phyloP scores from a whole-genome alignment of 2,888 invertebrate genomes.

The Bellardia bayeri region DNA sequence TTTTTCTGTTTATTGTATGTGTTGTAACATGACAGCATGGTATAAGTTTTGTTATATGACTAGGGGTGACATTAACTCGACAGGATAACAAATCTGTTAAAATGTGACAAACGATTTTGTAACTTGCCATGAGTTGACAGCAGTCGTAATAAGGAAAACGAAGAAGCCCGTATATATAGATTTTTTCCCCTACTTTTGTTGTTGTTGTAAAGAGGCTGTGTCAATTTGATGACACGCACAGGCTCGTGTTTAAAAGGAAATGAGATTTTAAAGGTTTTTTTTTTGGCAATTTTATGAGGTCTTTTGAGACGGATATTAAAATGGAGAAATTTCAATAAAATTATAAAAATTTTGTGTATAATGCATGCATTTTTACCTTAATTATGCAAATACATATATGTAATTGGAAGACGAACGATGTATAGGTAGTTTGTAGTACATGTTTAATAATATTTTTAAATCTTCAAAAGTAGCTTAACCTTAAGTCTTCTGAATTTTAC shows the following conservation, averaged over 20 bases:
- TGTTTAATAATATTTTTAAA: too few relatives aligned
- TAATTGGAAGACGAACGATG: too few relatives aligned
- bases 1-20: conserved; percentile 28
- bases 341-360: too few relatives aligned
- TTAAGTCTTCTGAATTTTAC: too few relatives aligned
- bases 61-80: conserved; percentile 83
- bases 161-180: background rate
- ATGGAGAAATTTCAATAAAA: too few relatives aligned
- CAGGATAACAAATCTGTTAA: conserved; percentile 84
- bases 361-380: too few relatives aligned
- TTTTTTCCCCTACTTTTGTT: background rate
- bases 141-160: conserved; percentile 51
- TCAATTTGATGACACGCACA: conserved; percentile 39
- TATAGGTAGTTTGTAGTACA: too few relatives aligned
- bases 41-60: conserved; percentile 71
- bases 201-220: background rate
- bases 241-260: conserved; percentile 20
- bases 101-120: conserved; percentile 83
- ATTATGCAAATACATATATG: too few relatives aligned
- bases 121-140: conserved; percentile 74
- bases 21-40: conserved; percentile 65
- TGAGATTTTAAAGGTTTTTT: background rate
- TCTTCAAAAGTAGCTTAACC: too few relatives aligned
- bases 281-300: background rate
- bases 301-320: too few relatives aligned